phyloP scores from a whole-genome alignment of 2,113 vertebrate species.

The Ptyas mucosa region DNA sequence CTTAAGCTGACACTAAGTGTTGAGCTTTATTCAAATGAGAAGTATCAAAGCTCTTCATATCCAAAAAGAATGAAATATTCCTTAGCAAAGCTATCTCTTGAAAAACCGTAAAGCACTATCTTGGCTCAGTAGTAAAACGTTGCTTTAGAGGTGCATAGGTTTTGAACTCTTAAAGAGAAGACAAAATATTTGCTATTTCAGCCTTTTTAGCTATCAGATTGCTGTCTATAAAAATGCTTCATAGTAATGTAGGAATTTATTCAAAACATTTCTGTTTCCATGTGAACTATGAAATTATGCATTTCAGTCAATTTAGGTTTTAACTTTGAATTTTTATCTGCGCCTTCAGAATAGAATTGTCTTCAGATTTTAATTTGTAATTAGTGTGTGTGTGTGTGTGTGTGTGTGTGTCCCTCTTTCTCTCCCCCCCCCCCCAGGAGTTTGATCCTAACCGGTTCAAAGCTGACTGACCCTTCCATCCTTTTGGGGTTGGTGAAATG shows the following conservation, averaged over 20 bases:
- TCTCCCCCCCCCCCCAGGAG: too few relatives aligned
- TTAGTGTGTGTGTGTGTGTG: background rate
- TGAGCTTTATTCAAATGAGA: background rate
- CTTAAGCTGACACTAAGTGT: background rate
- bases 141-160: background rate
- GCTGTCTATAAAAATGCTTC: background rate
- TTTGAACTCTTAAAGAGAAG: background rate
- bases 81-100: background rate
- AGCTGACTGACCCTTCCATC: too few relatives aligned
- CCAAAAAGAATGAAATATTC: background rate
- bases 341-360: background rate
- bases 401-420: too few relatives aligned
- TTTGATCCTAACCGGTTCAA: too few relatives aligned
- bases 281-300: background rate
- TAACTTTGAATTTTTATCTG: background rate
- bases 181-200: background rate
- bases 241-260: background rate
- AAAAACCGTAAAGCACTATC: background rate
- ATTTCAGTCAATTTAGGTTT: background rate
- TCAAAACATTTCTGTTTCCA: background rate
- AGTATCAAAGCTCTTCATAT: background rate
- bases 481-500: too few relatives aligned
- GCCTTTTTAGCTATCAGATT: background rate
- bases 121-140: background rate
- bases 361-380: background rate